A percentile compares a stretch with the other conserved stretches of the same genome.
These are phyloP conservation scores for Philonicus albiceps DNA, from an alignment of 2,888 invertebrate species.

Conservation along the genomic window DNA sequence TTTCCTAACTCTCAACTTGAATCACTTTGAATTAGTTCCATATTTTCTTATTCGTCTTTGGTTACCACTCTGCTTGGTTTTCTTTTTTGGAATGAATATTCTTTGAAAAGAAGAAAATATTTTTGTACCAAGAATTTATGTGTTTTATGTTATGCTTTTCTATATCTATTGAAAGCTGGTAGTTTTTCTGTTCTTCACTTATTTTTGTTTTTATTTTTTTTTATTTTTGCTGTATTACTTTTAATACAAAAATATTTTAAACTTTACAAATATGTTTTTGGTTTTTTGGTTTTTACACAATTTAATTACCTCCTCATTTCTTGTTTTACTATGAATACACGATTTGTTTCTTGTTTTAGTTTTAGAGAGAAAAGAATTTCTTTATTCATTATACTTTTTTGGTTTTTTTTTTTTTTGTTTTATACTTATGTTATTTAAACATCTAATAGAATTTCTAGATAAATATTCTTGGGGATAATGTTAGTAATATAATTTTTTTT, in stretches of 20 bases:
- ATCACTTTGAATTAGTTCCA: background rate
- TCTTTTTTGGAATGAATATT: background rate
- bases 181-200: background rate
- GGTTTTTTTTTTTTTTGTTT: no score
- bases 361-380: conserved; percentile 12
- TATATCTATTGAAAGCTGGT: background rate
- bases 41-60: background rate
- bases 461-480: conserved; percentile 23
- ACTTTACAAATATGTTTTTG: background rate
- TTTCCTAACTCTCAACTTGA: background rate
- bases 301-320: background rate
- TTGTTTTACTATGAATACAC: background rate
- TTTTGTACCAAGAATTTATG: conserved; percentile 1
- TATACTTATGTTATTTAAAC: conserved; percentile 29
- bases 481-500: conserved; percentile 19
- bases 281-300: background rate
- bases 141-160: background rate
- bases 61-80: background rate
- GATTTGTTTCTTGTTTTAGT: conserved; percentile 1
- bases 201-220: background rate
- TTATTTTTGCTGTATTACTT: background rate
- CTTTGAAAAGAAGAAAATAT: conserved; percentile 20
- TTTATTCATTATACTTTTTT: background rate
- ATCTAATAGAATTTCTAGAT: conserved; percentile 33
- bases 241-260: conserved; percentile 29